Evolutionary conservation across 1,140 invertebrate species (phyloP), one percentile per base, ranked within the genome.

Genomic region (Dreissena rostriformis): DNA sequence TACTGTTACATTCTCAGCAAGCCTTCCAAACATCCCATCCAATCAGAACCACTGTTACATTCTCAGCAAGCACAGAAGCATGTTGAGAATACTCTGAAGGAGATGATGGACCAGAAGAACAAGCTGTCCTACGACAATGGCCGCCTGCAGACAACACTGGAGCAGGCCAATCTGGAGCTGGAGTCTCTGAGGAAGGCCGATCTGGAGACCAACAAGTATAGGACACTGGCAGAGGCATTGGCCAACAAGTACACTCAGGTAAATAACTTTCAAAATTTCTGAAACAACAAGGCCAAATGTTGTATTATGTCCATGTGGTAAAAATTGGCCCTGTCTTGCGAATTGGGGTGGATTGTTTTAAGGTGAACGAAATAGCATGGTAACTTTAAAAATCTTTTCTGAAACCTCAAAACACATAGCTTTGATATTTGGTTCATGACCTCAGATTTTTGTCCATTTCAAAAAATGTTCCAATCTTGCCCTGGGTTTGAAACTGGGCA

Each of bases 31-130:
- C 8, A 2, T 39, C 8, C 8, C 8, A 39, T 39, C 39, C 67
- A 70, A 29, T 22, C 1, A 24, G 6, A n/a, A 28, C 24, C 15
- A 28, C 6, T 70, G 24, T 22, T 70, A 19, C 67, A 24, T 53
- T 76, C 82, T 17, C 66, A 92, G 92, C 79, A 80, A 53, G 83
- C 88, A 0, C 89, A 90, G n/a, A 82, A 67, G 51, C 89, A 89
- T 72, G 86, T 93, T 17, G 91, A 92, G 55, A 82, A 76, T 17
- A 86, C 88, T 7, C 86, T 93, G 75, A 86, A 90, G 28, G 90
- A 92, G 15, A 92, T 92, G 91, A 81, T 91, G 88, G 91, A 92
- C 22, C 91, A 92, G 86, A 92, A 92, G 86, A 92, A 92, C 74
- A 89, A 88, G 51, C 79, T 93, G 81, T 91, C 92, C 0, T 93